phyloP scores from a whole-genome alignment of 2,888 invertebrate genomes.

The Podotricha telesiphe region DNA sequence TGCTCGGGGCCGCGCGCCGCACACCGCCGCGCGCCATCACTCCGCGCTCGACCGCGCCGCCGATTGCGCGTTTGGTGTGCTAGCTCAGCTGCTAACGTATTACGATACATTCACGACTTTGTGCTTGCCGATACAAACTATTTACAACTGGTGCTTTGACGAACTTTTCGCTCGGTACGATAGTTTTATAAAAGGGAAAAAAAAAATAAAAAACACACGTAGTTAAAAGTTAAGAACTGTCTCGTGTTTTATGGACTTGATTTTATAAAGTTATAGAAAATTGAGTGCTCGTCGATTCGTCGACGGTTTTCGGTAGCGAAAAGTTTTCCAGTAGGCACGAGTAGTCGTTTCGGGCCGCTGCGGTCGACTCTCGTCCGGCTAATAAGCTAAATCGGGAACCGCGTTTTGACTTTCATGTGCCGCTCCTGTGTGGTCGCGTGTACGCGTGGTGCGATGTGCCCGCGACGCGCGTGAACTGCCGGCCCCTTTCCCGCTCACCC shows the following conservation, averaged over 20 bases:
- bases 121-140: slow-evolving; percentile 52
- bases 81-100: slow-evolving; percentile 57
- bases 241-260: slow-evolving; percentile 49
- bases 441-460: slow-evolving; percentile 81
- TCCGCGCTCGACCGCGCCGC: slow-evolving; percentile 82
- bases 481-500: slow-evolving; percentile 83
- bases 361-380: slow-evolving; percentile 68
- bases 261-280: slow-evolving; percentile 41
- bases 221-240: slow-evolving; percentile 38
- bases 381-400: slow-evolving; percentile 80
- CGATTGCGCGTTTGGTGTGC: slow-evolving; percentile 74
- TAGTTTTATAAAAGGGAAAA: slow-evolving; percentile 21
- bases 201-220: slow-evolving; percentile 26
- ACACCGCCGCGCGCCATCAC: slow-evolving; percentile 70
- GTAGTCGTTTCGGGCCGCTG: slow-evolving; percentile 48
- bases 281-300: slow-evolving; percentile 40
- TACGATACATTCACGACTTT: slow-evolving; percentile 73
- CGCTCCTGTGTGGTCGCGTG: slow-evolving; percentile 76
- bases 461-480: slow-evolving; percentile 81
- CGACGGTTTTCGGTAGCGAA: slow-evolving; percentile 40
- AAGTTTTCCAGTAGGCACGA: slow-evolving; percentile 43
- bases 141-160: slow-evolving; percentile 43
- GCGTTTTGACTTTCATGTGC: slow-evolving; percentile 83
- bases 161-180: slow-evolving; percentile 36
- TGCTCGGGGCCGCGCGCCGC: slow-evolving; percentile 64